Conservation (phyloP, 2,113 vertebrate genomes). For the Probosciger aterrimus region DNA sequence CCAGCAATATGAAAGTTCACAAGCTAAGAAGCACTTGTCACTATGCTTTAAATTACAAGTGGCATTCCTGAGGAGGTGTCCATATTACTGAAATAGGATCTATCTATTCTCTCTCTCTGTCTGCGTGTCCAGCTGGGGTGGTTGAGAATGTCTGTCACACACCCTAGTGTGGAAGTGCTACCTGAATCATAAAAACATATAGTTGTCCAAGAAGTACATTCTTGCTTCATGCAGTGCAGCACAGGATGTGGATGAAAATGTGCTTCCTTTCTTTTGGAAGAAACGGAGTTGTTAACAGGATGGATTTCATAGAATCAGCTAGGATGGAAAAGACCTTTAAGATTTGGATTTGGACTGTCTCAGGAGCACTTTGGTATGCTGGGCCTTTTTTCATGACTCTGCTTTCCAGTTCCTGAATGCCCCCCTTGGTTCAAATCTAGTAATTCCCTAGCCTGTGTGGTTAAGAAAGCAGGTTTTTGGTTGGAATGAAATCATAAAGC, state of each 20-base stretch:
- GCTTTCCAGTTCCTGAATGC: background rate
- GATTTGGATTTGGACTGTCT: background rate
- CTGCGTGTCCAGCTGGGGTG: background rate
- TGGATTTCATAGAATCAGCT: background rate
- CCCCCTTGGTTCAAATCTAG: background rate
- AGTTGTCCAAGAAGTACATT: background rate
- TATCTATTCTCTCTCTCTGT: background rate
- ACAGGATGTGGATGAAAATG: background rate
- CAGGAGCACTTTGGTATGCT: background rate
- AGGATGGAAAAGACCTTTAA: background rate
- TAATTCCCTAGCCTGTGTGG: background rate
- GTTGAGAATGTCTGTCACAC: background rate
- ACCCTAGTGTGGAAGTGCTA: background rate
- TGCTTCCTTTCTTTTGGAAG: fast-evolving
- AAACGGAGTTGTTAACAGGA: background rate
- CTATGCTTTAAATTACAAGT: slow-evolving; percentile 51
- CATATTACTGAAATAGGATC: slow-evolving; percentile 57
- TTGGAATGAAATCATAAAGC: background rate
- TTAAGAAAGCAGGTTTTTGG: background rate
- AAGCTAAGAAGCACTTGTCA: slow-evolving; percentile 63
- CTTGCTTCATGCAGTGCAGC: fast-evolving
- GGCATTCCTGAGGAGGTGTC: slow-evolving; percentile 15
- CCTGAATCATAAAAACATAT: background rate
- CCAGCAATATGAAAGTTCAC: slow-evolving; percentile 49
- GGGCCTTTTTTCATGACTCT: background rate